A percentile compares a stretch with the other conserved stretches of the same genome.
These are phyloP conservation scores for Alectoris magna DNA, from an alignment of 2,797 vertebrate species.

Conservation along the genomic window DNA sequence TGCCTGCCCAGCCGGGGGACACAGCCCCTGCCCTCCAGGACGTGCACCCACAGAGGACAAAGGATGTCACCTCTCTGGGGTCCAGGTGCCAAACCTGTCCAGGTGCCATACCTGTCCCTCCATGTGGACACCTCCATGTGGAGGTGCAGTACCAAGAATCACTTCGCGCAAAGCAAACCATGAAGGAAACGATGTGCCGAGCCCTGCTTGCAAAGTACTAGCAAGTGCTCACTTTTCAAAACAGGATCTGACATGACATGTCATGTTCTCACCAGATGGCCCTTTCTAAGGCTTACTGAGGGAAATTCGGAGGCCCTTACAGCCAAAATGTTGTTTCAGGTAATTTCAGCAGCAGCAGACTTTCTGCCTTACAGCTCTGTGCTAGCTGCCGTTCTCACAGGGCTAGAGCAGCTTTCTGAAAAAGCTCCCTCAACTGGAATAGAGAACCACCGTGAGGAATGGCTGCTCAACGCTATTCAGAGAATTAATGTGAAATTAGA, in stretches of 20 bases:
- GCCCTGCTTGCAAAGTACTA: constrained; percentile 56
- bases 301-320: constrained; percentile 69
- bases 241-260: constrained; percentile 65
- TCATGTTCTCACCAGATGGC: constrained; percentile 76
- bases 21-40: neutral
- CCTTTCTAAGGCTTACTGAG: constrained; percentile 76
- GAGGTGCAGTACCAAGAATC: neutral
- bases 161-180: neutral
- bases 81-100: neutral
- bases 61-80: neutral
- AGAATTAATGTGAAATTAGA: neutral
- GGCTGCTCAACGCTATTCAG: neutral
- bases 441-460: neutral
- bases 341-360: constrained; percentile 76
- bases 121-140: neutral
- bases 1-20: neutral
- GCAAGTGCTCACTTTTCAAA: neutral
- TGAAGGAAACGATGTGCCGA: neutral
- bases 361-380: constrained; percentile 63
- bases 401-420: constrained; percentile 1
- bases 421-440: constrained; percentile 48
- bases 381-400: constrained; percentile 48
- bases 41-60: accelerated
- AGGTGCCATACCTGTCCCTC: neutral
- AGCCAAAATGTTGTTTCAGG: constrained; percentile 78